Evolutionary conservation across 37 sponge, comb jelly and placozoan genomes (phyloP).

Genomic region (Agelas oroides): DNA sequence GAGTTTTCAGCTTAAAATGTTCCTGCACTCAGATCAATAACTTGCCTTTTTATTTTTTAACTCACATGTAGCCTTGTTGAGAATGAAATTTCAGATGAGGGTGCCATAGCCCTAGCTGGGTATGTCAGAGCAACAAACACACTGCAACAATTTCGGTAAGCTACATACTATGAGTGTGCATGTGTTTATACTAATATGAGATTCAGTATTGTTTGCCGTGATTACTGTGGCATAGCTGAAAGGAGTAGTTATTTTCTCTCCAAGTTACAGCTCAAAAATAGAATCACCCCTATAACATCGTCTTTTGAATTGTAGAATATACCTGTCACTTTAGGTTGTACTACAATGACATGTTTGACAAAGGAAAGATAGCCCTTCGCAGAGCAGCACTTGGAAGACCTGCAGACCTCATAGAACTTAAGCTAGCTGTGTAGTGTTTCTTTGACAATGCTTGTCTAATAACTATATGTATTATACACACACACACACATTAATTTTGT

Average conservation of each 20-base stretch:
- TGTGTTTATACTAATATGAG: too few species aligned
- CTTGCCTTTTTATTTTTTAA: neutral
- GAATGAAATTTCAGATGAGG: conserved; percentile 36
- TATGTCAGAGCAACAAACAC: conserved; percentile 23
- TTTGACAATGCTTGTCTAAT: too few species aligned
- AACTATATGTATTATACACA: too few species aligned
- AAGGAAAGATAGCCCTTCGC: conserved; percentile 26
- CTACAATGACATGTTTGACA: conserved; percentile 35
- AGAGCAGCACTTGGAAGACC: conserved; percentile 20
- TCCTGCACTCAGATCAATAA: neutral
- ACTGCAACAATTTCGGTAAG: conserved; percentile 7
- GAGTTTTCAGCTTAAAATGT: neutral
- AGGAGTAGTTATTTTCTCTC: too few species aligned
- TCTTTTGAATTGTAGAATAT: too few species aligned
- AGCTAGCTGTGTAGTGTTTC: conserved; percentile 17
- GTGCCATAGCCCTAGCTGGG: conserved; percentile 23
- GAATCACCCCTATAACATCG: too few species aligned
- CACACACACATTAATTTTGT: too few species aligned
- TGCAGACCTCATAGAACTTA: neutral
- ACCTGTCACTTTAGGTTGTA: neutral
- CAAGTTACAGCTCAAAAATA: too few species aligned
- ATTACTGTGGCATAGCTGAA: too few species aligned
- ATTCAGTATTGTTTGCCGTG: too few species aligned
- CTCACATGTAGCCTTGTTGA: conserved; percentile 40
- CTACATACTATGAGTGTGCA: too few species aligned